Evolutionary conservation across 2,888 invertebrate species (phyloP), one percentile per base, ranked within the genome.

Genomic region (Plemyria rubiginata): DNA sequence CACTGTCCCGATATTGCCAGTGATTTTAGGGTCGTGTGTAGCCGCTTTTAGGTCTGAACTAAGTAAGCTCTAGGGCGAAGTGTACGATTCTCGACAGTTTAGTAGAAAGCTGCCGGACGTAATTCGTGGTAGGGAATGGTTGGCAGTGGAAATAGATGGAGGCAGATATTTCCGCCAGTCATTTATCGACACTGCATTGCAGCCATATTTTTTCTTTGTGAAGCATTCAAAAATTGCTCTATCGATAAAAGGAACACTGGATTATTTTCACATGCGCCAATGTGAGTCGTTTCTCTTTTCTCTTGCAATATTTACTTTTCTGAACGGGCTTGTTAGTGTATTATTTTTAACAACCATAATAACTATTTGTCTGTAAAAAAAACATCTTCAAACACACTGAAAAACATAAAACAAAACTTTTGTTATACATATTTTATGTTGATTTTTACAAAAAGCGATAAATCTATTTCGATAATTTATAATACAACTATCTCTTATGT

Each of bases 71-170:
- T 66, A 73, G 73, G 77, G 74, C 67, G 71, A 73, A 73, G 76
- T 77, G 81, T 80, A 77, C 81, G 79, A 83, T 83, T 86, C 84
- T 76, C 79, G 79, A 82, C 83, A 82, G 82, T 84, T 84, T 81
- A 86, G 76, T 77, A 81, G 84, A 85, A 81, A 83, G 80, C 82
- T 78, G 78, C 76, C 75, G 79, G 78, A 82, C 86, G 85, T 88
- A 86, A 87, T 80, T 90, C 85, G 81, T 80, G 78, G 77, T 79
- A 78, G 77, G 75, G 80, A 77, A 79, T 78, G 80, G 79, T 80
- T 81, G 79, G 81, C 79, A 82, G 51, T 36, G 36, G 64, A 68
- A 50, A 22, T 54, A 46, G 22, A 50, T 38, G 36, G 40, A 48
- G 38, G 28, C 51, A 69, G 70, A 71, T 58, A 41, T 54, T n/a